These are phyloP conservation scores for Gymnobelideus leadbeateri DNA, from an alignment of 2,113 vertebrate genomes.

Conservation along the genomic window DNA sequence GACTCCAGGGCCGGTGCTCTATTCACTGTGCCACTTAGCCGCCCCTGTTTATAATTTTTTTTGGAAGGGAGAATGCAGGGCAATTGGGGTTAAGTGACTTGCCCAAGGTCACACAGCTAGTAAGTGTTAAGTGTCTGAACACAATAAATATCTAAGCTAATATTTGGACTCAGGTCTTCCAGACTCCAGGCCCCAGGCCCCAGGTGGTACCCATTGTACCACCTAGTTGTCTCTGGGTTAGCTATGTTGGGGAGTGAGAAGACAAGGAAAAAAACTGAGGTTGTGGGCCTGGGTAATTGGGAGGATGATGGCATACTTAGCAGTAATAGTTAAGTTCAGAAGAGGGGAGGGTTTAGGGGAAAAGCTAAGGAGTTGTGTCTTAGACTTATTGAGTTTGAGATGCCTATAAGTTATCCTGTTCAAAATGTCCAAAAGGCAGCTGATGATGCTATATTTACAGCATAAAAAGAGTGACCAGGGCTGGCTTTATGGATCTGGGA, in stretches of 20 bases:
- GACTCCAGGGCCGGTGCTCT: no score
- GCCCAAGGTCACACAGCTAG: no score
- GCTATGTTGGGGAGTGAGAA: not conserved
- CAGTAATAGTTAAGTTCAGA: not conserved
- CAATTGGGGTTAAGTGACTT: no score
- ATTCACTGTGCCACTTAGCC: no score
- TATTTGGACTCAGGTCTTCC: not conserved
- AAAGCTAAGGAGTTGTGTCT: not conserved
- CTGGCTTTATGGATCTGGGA: not conserved
- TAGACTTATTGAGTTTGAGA: not conserved
- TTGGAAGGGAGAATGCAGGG: no score
- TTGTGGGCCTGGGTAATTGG: not conserved
- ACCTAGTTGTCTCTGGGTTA: not conserved
- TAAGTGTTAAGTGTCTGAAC: no score
- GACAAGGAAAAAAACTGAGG: not conserved
- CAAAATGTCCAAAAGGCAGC: not conserved
- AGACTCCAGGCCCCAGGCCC: not conserved
- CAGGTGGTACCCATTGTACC: not conserved
- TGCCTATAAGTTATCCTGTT: not conserved
- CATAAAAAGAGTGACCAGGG: not conserved
- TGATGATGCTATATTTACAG: not conserved
- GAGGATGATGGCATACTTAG: not conserved
- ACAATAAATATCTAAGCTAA: not conserved
- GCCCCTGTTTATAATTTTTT: no score
- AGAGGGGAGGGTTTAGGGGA: not conserved